Percentiles rank a stretch among this genome's conserved stretches.
Conservation (phyloP, 1,140 invertebrate genomes). For the Drosophila serrata region DNA sequence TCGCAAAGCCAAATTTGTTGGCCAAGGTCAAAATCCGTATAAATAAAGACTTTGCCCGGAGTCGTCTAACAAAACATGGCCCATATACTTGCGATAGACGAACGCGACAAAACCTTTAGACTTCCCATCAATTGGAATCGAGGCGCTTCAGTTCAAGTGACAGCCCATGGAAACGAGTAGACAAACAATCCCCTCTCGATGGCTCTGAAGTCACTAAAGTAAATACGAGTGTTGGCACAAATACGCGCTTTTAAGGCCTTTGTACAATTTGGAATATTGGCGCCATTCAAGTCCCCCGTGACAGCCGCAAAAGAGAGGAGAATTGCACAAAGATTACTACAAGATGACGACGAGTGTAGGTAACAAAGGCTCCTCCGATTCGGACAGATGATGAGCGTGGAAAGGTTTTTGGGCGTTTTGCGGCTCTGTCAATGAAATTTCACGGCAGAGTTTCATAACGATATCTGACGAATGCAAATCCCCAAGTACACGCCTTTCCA, state of each 20-base stretch:
- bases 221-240: conserved; percentile 45
- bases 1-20: conserved; percentile 13
- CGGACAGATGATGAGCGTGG: conserved; percentile 60
- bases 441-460: conserved; percentile 44
- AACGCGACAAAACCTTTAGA: conserved; percentile 56
- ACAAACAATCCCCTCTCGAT: conserved; percentile 71
- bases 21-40: conserved; percentile 52
- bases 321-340: conserved; percentile 52
- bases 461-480: conserved; percentile 36
- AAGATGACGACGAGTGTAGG: conserved; percentile 33
- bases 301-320: conserved; percentile 28
- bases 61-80: conserved; percentile 41
- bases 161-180: conserved; percentile 77
- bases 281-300: conserved; percentile 36
- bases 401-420: conserved; percentile 62
- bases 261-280: conserved; percentile 22
- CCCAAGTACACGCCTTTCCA: conserved; percentile 22
- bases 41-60: conserved; percentile 4
- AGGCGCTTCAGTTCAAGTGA: conserved; percentile 70
- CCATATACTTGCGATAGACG: conserved; percentile 37
- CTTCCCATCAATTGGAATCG: conserved; percentile 69
- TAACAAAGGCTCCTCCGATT: conserved; percentile 54
- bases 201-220: conserved; percentile 52
- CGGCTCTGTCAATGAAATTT: conserved; percentile 62
- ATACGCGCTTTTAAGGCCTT: conserved; percentile 22